Conservation (phyloP, 2,888 invertebrate species). For the Callinectes sapidus region DNA sequence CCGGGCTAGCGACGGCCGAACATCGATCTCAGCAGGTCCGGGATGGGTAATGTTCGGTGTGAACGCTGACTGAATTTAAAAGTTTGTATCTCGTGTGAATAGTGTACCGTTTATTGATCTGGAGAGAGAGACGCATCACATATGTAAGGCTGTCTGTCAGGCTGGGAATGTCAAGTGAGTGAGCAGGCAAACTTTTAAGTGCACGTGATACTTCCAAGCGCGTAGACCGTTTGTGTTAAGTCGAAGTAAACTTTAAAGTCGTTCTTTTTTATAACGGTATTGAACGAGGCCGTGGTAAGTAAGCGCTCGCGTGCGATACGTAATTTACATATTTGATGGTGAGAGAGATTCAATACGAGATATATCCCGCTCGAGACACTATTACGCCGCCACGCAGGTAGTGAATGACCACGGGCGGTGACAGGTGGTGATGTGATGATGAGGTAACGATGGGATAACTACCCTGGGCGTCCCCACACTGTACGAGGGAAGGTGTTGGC, state of each 20-base stretch:
- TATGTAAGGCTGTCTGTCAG: not conserved
- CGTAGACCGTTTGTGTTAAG: not conserved
- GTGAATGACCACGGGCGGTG: not conserved
- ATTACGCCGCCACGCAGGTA: not conserved
- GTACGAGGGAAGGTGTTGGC: not conserved
- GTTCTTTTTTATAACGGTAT: not conserved
- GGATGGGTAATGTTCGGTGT: constrained; percentile 21
- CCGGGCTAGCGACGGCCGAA: not conserved
- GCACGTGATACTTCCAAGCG: not conserved
- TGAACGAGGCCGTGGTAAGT: not conserved
- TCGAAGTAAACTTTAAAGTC: not conserved
- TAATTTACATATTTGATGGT: constrained; percentile 9
- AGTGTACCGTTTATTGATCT: not conserved
- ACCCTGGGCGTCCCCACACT: not conserved
- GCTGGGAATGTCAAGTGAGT: not conserved
- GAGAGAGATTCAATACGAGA: not conserved
- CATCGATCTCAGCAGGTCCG: not conserved
- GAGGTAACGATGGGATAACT: not conserved
- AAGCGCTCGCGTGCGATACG: not conserved
- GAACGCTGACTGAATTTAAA: constrained; percentile 18
- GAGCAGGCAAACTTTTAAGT: not conserved
- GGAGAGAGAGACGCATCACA: not conserved
- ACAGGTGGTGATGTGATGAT: constrained; percentile 18
- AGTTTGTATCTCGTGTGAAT: not conserved
- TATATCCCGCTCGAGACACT: not conserved